Percentiles rank a stretch among this genome's conserved stretches.
phyloP scores from a whole-genome alignment of 2,797 vertebrate genomes.

The Fratercula arctica region DNA sequence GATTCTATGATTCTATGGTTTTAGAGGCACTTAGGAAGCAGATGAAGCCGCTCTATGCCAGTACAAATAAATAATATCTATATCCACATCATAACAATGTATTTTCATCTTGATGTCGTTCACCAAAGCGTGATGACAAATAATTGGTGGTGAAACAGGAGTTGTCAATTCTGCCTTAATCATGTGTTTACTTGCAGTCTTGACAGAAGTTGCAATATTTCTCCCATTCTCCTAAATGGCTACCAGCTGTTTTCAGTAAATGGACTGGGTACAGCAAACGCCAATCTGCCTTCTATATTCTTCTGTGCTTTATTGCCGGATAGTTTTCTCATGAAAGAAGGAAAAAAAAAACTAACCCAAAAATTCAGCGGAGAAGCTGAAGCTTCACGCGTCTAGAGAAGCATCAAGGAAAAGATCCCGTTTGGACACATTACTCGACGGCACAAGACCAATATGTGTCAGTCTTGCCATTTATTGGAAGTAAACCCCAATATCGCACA shows the following conservation, averaged over 20 bases:
- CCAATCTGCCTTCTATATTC: not conserved
- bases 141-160: not conserved
- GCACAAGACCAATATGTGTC: not conserved
- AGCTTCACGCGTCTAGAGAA: fast-evolving
- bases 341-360: fast-evolving
- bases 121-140: conserved; percentile 24
- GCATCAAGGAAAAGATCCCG: not conserved
- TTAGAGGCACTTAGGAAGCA: not conserved
- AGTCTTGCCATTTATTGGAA: not conserved
- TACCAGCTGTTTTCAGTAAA: conserved; percentile 44
- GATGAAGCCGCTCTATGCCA: not conserved
- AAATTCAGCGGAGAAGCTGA: not conserved
- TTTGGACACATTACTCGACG: not conserved
- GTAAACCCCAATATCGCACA: not conserved
- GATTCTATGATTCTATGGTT: not conserved
- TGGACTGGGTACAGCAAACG: not conserved
- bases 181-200: not conserved
- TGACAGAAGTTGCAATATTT: not conserved
- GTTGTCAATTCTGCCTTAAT: conserved; percentile 39
- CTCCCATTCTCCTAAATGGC: conserved; percentile 5
- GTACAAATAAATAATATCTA: not conserved
- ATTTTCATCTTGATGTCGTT: not conserved
- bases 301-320: not conserved
- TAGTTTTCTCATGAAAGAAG: not conserved
- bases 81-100: not conserved